Percentiles rank a stretch among this genome's conserved stretches.
Evolutionary conservation across 1,140 invertebrate genomes (phyloP).

Genomic region (Pteromalus puparum): DNA sequence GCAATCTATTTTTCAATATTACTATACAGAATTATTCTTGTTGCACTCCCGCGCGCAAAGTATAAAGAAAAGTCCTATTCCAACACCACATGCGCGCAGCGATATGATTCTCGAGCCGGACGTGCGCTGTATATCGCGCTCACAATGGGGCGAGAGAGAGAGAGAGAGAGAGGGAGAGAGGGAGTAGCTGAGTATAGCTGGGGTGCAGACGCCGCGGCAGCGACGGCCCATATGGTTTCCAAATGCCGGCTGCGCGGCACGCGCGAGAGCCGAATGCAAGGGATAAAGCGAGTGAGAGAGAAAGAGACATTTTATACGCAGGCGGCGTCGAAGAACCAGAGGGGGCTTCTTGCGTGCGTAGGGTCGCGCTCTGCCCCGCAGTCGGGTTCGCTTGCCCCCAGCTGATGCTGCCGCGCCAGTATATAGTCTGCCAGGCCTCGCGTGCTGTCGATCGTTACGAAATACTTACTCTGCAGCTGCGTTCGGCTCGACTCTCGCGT

Average conservation of each 20-base stretch:
- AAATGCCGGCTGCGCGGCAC: conserved; percentile 60
- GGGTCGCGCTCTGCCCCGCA: conserved; percentile 37
- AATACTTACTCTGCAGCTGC: neutral
- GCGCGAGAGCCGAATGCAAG: conserved; percentile 26
- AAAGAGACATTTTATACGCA: neutral
- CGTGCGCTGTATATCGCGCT: neutral
- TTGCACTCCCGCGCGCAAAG: neutral
- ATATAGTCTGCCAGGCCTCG: conserved; percentile 9
- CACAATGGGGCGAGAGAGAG: neutral
- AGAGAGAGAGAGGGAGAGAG: conserved; percentile 7
- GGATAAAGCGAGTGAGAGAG: neutral
- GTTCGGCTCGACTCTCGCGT: no score
- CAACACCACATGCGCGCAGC: neutral
- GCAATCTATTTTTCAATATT: no score
- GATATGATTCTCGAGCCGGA: neutral
- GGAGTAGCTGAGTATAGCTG: neutral
- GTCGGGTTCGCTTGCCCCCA: conserved; percentile 55
- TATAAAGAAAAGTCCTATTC: neutral
- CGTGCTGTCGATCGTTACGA: neutral
- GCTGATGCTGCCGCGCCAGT: conserved; percentile 52
- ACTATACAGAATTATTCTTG: no score
- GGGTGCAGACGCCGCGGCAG: neutral
- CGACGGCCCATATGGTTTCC: conserved; percentile 62
- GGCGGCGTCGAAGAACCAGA: neutral
- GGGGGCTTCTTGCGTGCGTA: conserved; percentile 28